phyloP scores from a whole-genome alignment of 1,140 invertebrate genomes.

The Apolygus lucorum region DNA sequence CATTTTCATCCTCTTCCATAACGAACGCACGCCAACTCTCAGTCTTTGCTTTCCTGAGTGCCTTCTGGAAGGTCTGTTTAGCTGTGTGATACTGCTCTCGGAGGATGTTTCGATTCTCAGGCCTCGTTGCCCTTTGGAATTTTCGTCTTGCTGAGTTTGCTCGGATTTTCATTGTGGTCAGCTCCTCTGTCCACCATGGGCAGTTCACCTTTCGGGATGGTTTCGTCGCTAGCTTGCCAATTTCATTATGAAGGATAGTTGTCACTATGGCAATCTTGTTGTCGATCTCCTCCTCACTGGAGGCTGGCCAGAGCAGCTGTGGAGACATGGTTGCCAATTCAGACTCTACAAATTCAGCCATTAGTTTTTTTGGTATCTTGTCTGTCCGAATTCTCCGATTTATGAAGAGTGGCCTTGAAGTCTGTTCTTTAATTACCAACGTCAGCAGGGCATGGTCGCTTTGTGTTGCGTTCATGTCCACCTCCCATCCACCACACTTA shows the following conservation, averaged over 20 bases:
- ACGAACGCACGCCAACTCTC: background rate
- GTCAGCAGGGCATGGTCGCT: slow-evolving; percentile 1
- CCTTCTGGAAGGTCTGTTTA: background rate
- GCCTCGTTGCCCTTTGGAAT: background rate
- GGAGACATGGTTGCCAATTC: background rate
- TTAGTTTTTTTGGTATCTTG: background rate
- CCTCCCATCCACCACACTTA: background rate
- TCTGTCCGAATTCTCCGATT: background rate
- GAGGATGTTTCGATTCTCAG: background rate
- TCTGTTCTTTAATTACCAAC: background rate
- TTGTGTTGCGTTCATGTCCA: background rate
- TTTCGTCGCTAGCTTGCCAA: background rate
- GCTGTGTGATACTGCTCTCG: background rate
- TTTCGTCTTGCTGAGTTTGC: background rate
- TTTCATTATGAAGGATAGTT: background rate
- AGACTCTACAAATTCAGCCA: background rate
- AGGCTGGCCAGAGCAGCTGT: background rate
- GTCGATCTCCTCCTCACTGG: background rate
- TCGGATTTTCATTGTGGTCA: background rate
- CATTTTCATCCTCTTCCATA: background rate
- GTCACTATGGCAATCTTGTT: background rate
- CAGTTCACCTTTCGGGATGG: background rate
- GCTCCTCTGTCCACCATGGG: slow-evolving; percentile 4
- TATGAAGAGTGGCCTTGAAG: background rate
- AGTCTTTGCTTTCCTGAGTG: background rate